Evolutionary conservation across 23 tunicate genomes (phyloP).

Genomic region (Phallusia fumigata): DNA sequence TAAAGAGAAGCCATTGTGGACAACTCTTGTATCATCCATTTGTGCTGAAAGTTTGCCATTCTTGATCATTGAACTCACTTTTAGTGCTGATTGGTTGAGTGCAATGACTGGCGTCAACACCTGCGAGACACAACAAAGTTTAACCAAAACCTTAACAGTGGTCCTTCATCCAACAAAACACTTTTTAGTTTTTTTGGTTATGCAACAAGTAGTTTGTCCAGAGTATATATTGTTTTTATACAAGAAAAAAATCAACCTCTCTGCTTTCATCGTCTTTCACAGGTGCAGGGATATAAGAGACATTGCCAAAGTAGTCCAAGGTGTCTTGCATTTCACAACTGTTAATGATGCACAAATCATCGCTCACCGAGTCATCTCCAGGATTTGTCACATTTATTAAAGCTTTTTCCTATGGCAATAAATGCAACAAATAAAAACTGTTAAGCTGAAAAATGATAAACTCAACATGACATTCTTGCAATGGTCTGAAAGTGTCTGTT

Average conservation of each 20-base stretch:
- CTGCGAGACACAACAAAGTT: conserved; percentile 24
- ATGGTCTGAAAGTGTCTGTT: too few relatives aligned
- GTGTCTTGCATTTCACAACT: conserved; percentile 44
- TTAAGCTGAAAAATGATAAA: too few relatives aligned
- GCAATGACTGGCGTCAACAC: conserved; percentile 72
- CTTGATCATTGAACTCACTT: conserved; percentile 71
- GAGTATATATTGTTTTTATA: too few relatives aligned
- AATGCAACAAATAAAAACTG: too few relatives aligned
- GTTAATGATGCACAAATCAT: conserved; percentile 76
- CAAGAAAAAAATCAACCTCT: conserved; percentile 30
- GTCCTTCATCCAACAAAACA: background rate
- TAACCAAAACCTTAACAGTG: background rate
- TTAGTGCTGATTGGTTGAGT: conserved; percentile 55
- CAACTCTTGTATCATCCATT: conserved; percentile 61
- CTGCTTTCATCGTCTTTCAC: conserved; percentile 72
- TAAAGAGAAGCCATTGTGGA: conserved; percentile 90
- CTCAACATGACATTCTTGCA: too few relatives aligned
- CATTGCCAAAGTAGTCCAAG: conserved; percentile 62
- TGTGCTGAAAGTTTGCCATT: conserved; percentile 74
- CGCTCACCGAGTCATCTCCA: conserved; percentile 54
- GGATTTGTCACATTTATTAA: conserved; percentile 58
- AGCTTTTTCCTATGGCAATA: conserved; percentile 70
- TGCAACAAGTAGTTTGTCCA: too few relatives aligned
- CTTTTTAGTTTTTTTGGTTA: too few relatives aligned
- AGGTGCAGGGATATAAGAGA: conserved; percentile 22